Percentiles rank a stretch among this genome's conserved stretches.
Evolutionary conservation across 2,113 vertebrate species (phyloP).

Genomic region (Pteropus alecto): DNA sequence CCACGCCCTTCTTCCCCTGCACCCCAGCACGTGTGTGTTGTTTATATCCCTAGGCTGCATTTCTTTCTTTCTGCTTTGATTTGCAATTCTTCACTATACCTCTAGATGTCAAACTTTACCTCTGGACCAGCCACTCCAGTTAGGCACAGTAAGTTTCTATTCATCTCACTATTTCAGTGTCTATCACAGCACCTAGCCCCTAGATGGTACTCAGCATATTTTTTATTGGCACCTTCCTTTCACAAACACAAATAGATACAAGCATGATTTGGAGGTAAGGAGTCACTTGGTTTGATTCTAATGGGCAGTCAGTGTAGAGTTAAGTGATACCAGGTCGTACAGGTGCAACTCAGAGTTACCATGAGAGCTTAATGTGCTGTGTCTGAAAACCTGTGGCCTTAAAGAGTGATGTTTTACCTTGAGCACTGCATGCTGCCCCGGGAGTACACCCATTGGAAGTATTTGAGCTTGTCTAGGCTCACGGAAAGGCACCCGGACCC

Average conservation of each 20-base stretch:
- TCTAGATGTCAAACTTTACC: background rate
- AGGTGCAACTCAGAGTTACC: background rate
- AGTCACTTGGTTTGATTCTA: background rate
- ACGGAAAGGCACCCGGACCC: background rate
- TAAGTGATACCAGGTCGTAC: background rate
- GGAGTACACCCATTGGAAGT: background rate
- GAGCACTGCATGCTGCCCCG: background rate
- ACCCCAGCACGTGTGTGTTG: rapidly evolving
- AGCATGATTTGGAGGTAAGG: background rate
- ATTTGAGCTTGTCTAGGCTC: background rate
- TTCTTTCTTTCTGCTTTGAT: background rate
- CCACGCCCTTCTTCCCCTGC: background rate
- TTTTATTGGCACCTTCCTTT: background rate
- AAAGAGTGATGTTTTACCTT: background rate
- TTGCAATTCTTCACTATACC: background rate
- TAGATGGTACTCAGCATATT: background rate
- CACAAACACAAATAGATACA: background rate
- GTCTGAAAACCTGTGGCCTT: background rate
- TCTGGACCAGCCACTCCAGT: background rate
- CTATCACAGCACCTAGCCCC: background rate
- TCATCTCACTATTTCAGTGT: background rate
- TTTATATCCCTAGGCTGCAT: background rate
- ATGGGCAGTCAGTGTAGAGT: background rate
- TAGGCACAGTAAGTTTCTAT: background rate
- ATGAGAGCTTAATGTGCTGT: background rate